Evolutionary conservation across 92 coral and sea anemone genomes (phyloP).

Genomic region (Porites evermanni): DNA sequence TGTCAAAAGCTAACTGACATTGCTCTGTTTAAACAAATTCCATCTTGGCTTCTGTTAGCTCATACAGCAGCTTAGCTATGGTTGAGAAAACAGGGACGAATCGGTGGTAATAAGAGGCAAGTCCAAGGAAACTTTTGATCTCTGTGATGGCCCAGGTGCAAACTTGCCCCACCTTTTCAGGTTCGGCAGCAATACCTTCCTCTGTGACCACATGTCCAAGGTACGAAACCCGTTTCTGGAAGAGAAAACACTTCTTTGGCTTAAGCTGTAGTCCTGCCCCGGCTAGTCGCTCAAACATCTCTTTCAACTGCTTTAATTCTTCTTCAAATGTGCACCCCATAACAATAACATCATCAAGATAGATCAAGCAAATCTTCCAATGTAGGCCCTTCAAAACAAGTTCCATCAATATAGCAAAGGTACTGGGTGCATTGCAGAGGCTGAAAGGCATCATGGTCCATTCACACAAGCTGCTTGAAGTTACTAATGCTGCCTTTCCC

Average conservation of each 20-base stretch:
- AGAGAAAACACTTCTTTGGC: conserved; percentile 38
- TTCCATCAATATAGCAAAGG: too few relatives aligned
- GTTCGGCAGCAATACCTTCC: conserved; percentile 38
- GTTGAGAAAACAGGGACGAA: conserved; percentile 47
- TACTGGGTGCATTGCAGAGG: too few relatives aligned
- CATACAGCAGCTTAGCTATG: conserved; percentile 48
- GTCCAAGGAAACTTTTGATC: conserved; percentile 20
- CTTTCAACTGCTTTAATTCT: too few relatives aligned
- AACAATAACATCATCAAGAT: conserved; percentile 49
- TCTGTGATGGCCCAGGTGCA: conserved; percentile 38
- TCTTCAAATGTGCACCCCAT: conserved; percentile 30
- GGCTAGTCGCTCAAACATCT: too few relatives aligned
- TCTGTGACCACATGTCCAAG: conserved; percentile 65
- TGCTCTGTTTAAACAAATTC: conserved; percentile 23
- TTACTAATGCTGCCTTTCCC: conserved; percentile 21
- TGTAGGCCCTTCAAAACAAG: too few relatives aligned
- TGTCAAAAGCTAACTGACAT: conserved; percentile 48
- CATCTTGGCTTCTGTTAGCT: conserved; percentile 41
- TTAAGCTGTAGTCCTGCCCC: conserved; percentile 48
- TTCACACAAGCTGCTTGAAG: not conserved
- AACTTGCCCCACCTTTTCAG: conserved; percentile 37
- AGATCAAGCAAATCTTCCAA: conserved; percentile 22
- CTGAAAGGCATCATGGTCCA: too few relatives aligned
- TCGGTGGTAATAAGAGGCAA: conserved; percentile 13
- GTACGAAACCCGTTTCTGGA: not conserved